A percentile compares a stretch with the other conserved stretches of the same genome.
phyloP scores from a whole-genome alignment of 1,140 invertebrate genomes.

The Carcinoscorpius rotundicauda region DNA sequence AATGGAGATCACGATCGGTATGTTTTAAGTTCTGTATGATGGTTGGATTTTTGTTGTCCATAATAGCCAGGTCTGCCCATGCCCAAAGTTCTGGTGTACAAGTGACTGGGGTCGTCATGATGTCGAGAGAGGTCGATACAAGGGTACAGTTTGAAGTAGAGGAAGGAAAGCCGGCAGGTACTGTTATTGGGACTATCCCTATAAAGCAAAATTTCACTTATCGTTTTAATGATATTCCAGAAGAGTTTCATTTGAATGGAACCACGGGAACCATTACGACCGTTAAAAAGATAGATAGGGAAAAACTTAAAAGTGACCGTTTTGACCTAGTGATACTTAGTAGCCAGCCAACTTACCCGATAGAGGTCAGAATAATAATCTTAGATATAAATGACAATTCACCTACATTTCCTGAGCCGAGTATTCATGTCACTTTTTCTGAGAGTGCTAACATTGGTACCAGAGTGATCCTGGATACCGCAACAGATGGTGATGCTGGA shows the following conservation, averaged over 20 bases:
- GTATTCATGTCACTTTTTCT: slow-evolving; percentile 71
- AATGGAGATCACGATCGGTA: too few relatives aligned
- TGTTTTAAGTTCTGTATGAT: too few relatives aligned
- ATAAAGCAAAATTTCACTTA: slow-evolving; percentile 63
- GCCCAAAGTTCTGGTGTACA: slow-evolving; percentile 9
- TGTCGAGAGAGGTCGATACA: slow-evolving; percentile 17
- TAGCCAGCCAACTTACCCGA: slow-evolving; percentile 83
- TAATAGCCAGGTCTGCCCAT: slow-evolving; percentile 7
- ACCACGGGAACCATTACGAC: slow-evolving; percentile 70
- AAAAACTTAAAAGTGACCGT: slow-evolving; percentile 55
- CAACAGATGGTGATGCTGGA: slow-evolving; percentile 72
- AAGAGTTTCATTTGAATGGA: slow-evolving; percentile 65
- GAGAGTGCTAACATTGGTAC: slow-evolving; percentile 80
- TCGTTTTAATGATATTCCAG: slow-evolving; percentile 75
- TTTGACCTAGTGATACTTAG: slow-evolving; percentile 81
- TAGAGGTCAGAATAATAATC: slow-evolving; percentile 75
- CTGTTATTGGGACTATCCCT: slow-evolving; percentile 68
- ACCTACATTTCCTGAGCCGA: slow-evolving; percentile 76
- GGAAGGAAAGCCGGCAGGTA: slow-evolving; percentile 68
- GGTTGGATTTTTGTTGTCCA: too few relatives aligned
- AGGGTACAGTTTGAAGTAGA: slow-evolving; percentile 49
- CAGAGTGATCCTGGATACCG: slow-evolving; percentile 68
- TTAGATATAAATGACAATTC: slow-evolving; percentile 80
- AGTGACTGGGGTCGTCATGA: slow-evolving; percentile 4
- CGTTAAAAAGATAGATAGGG: slow-evolving; percentile 63